Evolutionary conservation across 2,888 invertebrate species (phyloP).

Genomic region (Lasiommata megera): DNA sequence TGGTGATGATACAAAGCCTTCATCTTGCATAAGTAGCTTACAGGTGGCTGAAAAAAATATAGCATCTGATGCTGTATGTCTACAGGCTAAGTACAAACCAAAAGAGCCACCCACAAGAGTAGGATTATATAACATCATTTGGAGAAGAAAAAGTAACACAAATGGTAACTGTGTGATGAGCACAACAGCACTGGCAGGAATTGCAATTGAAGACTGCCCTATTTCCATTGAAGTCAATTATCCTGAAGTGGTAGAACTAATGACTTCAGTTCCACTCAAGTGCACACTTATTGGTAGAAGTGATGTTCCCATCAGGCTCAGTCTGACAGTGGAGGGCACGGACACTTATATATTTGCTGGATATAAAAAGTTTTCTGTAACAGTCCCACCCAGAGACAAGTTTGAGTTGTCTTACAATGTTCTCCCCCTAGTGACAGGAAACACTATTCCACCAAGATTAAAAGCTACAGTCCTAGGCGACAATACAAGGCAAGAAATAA

Average conservation of each 20-base stretch:
- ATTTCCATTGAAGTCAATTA: constrained; percentile 82
- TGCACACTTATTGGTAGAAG: constrained; percentile 88
- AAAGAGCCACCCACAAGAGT: constrained; percentile 67
- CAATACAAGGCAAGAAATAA: constrained; percentile 56
- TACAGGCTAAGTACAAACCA: constrained; percentile 65
- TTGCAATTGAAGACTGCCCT: constrained; percentile 83
- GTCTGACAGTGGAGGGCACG: constrained; percentile 88
- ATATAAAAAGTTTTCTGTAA: constrained; percentile 89
- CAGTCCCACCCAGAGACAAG: constrained; percentile 82
- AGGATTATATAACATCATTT: constrained; percentile 72
- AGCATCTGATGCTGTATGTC: constrained; percentile 69
- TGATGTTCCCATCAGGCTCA: constrained; percentile 85
- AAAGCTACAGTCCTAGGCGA: constrained; percentile 75
- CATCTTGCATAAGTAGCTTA: constrained; percentile 61
- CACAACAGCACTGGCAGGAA: constrained; percentile 78
- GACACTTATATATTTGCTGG: constrained; percentile 98
- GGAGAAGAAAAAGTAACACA: constrained; percentile 56
- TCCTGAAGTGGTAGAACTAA: constrained; percentile 89
- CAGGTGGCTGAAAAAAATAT: constrained; percentile 65
- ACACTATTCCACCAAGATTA: constrained; percentile 85
- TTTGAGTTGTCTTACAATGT: constrained; percentile 87
- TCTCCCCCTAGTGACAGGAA: constrained; percentile 88
- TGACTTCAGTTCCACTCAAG: constrained; percentile 85
- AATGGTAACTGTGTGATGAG: constrained; percentile 68
- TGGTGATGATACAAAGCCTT: constrained; percentile 54